Evolutionary conservation across 2,113 vertebrate species (phyloP).

Genomic region (Arvicanthis niloticus): DNA sequence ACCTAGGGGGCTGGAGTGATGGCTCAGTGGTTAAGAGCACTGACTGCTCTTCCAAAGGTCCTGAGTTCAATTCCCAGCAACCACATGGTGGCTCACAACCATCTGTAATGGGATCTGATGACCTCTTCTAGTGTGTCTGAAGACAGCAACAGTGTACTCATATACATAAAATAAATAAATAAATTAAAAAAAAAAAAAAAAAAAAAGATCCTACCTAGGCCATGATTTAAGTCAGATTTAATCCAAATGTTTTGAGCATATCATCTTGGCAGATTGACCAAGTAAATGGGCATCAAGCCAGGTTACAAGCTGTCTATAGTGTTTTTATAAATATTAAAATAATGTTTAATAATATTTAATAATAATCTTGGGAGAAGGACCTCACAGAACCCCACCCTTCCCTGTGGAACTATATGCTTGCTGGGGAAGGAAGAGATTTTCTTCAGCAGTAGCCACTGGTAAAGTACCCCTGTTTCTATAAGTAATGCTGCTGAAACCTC

Average conservation of each 20-base stretch:
- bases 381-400: not conserved
- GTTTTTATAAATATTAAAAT: not conserved
- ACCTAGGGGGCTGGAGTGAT: too few relatives aligned
- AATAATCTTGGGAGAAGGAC: not conserved
- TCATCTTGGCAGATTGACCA: not conserved
- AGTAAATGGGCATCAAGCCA: not conserved
- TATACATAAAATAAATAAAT: too few relatives aligned
- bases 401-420: not conserved
- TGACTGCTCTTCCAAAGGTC: too few relatives aligned
- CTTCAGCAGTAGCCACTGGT: not conserved
- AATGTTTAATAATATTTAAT: too few relatives aligned
- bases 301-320: not conserved
- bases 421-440: not conserved
- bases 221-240: not conserved
- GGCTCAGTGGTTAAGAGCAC: too few relatives aligned
- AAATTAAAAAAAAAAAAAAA: too few relatives aligned
- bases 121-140: too few relatives aligned
- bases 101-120: too few relatives aligned
- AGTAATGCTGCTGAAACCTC: not conserved
- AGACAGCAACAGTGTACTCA: too few relatives aligned
- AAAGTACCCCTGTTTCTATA: not conserved
- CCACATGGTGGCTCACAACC: too few relatives aligned
- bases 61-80: too few relatives aligned
- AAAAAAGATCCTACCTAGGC: too few relatives aligned
- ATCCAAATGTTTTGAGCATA: not conserved